phyloP scores from a whole-genome alignment of 2,113 vertebrate species.

The Phalacrocorax pelagicus region DNA sequence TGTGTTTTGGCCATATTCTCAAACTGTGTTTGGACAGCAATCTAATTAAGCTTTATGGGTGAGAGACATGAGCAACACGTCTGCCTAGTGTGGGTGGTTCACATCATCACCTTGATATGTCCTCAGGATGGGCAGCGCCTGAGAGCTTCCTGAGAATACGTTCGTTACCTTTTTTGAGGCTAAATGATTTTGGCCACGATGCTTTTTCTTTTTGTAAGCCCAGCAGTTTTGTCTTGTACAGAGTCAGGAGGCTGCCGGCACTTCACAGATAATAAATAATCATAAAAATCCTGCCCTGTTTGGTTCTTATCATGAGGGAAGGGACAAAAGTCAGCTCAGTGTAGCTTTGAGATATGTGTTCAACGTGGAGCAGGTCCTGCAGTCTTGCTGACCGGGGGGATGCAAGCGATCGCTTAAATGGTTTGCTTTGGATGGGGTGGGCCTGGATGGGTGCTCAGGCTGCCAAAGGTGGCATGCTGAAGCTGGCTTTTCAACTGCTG shows the following conservation, averaged over 20 bases:
- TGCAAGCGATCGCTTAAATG: fast-evolving
- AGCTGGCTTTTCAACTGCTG: neutral
- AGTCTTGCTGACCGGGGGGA: neutral
- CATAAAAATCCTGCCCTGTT: neutral
- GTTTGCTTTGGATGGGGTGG: neutral
- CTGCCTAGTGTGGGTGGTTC: neutral
- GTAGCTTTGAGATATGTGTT: neutral
- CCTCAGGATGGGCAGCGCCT: conserved; percentile 19
- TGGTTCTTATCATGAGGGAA: conserved; percentile 2
- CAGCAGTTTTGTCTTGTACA: neutral
- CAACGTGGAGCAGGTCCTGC: neutral
- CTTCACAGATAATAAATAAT: conserved; percentile 61
- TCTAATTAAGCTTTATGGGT: neutral
- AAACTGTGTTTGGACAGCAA: conserved; percentile 26
- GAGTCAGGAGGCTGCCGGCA: neutral
- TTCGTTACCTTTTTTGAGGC: neutral
- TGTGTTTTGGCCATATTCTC: neutral
- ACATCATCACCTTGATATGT: neutral
- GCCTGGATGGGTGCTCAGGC: neutral
- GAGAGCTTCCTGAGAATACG: neutral
- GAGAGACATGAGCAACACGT: neutral
- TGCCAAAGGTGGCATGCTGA: neutral
- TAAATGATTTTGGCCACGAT: neutral
- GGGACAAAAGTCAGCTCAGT: neutral
- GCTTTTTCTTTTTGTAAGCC: conserved; percentile 44